Base-by-base conservation (phyloP, 2,888 invertebrate genomes). In the Steromphala cineraria region DNA sequence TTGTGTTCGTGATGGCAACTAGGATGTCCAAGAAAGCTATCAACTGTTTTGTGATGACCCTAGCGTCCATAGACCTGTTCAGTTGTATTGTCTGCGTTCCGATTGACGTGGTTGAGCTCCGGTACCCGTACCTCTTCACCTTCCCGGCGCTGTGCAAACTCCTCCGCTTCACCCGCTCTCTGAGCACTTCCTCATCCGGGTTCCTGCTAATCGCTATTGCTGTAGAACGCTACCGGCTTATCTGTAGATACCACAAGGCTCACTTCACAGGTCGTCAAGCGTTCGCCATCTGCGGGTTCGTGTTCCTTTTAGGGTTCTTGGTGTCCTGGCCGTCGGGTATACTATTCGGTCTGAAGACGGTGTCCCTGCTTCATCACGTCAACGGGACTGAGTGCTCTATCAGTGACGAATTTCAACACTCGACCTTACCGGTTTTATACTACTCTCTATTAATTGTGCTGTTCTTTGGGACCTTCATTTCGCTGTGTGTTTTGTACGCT, bases 201-300 rank as follows among this genome's bases (percentile, higher is more conserved):
- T 40, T 82, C 55, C 28, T 82, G 15, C 78, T 82, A 0, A 67
- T 82, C 19, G 82, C 80, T 17, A 79, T 82, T 10, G 82, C 82
- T 15, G 76, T 80, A 13, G 82, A 82, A 53, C 74, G 82, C 15
- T 82, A 83, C 36, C 67, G 71, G 31, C 67, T 76, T 13, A 83
- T 83, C 13, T 83, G 83, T 46, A 80, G 71, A 46, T 67, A 77
- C 7, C 56, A 67, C 28, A 74, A 80, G n/a, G 67, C 74, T 31
- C 78, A 75, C 56, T 56, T 62, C 15, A 21, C 76, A 19, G 53
- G 46, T 19, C 62, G 71, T 10, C 79, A 79, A 31, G 78, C 79
- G 21, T 53, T 21, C 7, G 67, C 71, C 4, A 71, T 75, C 21
- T 75, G 79, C 19, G 78, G 67, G 7, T 52, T 19, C 36, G 75